Evolutionary conservation across 2,797 vertebrate genomes (phyloP).

Genomic region (Gymnoscopelus braueri): DNA sequence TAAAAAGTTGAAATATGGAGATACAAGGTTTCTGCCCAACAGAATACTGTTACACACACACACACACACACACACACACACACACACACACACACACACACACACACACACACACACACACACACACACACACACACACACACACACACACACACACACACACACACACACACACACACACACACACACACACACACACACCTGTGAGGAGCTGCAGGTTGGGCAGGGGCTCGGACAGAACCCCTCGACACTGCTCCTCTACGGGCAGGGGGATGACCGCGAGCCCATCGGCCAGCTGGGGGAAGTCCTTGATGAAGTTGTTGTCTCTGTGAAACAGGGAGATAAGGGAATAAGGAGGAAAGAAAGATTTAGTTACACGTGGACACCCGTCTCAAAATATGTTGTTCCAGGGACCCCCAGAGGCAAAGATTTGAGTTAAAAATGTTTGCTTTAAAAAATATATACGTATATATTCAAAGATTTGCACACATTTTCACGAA

Average conservation of each 20-base stretch:
- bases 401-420: too few relatives aligned
- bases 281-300: slow-evolving; percentile 93
- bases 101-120: slow-evolving; percentile 6
- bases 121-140: too few relatives aligned
- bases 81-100: slow-evolving; percentile 46
- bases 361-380: neutral
- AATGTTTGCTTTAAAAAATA: too few relatives aligned
- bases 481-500: too few relatives aligned
- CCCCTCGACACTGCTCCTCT: slow-evolving; percentile 95
- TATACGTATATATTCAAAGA: too few relatives aligned
- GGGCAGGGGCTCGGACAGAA: slow-evolving; percentile 93
- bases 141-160: too few relatives aligned
- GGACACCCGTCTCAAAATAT: too few relatives aligned
- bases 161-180: neutral
- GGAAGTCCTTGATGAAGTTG: slow-evolving; percentile 98
- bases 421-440: too few relatives aligned
- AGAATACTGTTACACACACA: too few relatives aligned
- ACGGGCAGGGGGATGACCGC: slow-evolving; percentile 95
- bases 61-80: neutral
- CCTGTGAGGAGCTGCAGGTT: slow-evolving; percentile 94
- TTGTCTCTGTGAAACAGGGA: slow-evolving; percentile 86
- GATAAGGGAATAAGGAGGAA: neutral
- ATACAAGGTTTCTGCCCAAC: too few relatives aligned
- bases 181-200: slow-evolving; percentile 53
- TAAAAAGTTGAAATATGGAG: too few relatives aligned